Evolutionary conservation across 2,797 vertebrate genomes (phyloP).

Genomic region (Sitta carolinensis): DNA sequence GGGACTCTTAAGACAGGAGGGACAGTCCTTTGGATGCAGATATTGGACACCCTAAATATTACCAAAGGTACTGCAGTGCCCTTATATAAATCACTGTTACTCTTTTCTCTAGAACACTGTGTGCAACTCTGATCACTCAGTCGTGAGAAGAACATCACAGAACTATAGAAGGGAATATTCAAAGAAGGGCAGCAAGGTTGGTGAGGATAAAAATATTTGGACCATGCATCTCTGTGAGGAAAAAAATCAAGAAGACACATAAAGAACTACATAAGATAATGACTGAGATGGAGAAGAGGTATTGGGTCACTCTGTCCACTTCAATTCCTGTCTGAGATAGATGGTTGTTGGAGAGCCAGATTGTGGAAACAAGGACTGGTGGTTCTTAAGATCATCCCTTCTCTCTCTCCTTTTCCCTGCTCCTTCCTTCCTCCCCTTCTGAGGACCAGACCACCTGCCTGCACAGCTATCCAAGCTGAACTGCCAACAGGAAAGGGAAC

Average conservation of each 20-base stretch:
- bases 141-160: background rate
- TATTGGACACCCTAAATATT: background rate
- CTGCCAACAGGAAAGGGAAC: background rate
- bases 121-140: background rate
- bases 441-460: background rate
- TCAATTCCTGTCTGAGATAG: background rate
- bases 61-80: background rate
- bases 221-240: background rate
- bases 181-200: background rate
- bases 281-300: background rate
- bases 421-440: background rate
- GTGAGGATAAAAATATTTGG: background rate
- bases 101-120: background rate
- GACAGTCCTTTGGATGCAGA: background rate
- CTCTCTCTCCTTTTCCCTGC: background rate
- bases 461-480: background rate
- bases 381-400: background rate
- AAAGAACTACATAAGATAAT: background rate
- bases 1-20: background rate
- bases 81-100: background rate
- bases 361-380: background rate
- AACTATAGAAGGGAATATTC: background rate
- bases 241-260: background rate
- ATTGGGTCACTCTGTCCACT: background rate
- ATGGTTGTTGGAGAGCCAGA: background rate